These are phyloP conservation scores for Lutjanus campechanus DNA, from an alignment of 2,797 vertebrate genomes.

Conservation along the genomic window DNA sequence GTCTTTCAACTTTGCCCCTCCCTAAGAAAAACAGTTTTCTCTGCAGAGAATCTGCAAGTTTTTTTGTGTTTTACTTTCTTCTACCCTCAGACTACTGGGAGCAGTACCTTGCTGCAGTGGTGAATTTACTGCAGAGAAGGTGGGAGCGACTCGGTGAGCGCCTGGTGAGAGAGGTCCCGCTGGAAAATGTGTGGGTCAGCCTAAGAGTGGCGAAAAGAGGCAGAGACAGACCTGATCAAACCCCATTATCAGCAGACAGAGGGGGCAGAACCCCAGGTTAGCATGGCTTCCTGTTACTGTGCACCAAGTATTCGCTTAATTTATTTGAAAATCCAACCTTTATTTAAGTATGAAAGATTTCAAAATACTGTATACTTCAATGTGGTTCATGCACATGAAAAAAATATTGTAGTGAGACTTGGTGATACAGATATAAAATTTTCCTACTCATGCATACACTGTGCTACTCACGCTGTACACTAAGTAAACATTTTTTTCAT, in stretches of 20 bases:
- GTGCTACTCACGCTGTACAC: background rate
- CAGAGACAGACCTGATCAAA: constrained; percentile 59
- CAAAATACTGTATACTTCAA: background rate
- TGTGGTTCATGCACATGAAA: background rate
- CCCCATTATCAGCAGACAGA: constrained; percentile 50
- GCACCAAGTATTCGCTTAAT: background rate
- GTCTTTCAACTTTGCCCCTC: background rate
- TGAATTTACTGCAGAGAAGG: constrained; percentile 64
- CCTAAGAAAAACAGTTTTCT: background rate
- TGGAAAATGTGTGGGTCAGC: constrained; percentile 85
- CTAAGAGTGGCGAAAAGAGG: constrained; percentile 76
- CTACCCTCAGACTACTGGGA: constrained; percentile 81
- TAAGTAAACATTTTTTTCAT: background rate
- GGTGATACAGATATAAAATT: constrained; percentile 16
- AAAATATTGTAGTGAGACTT: background rate
- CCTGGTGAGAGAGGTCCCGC: constrained; percentile 68
- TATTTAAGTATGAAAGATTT: background rate
- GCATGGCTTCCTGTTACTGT: background rate
- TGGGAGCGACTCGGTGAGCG: constrained; percentile 67
- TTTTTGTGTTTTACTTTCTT: constrained; percentile 3
- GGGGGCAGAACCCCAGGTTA: constrained; percentile 70
- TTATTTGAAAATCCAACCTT: background rate
- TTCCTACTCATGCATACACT: background rate
- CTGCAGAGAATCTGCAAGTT: background rate
- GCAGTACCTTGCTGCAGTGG: constrained; percentile 79